phyloP scores from a whole-genome alignment of 2,797 vertebrate species.

The Oreonectes daqikongensis region DNA sequence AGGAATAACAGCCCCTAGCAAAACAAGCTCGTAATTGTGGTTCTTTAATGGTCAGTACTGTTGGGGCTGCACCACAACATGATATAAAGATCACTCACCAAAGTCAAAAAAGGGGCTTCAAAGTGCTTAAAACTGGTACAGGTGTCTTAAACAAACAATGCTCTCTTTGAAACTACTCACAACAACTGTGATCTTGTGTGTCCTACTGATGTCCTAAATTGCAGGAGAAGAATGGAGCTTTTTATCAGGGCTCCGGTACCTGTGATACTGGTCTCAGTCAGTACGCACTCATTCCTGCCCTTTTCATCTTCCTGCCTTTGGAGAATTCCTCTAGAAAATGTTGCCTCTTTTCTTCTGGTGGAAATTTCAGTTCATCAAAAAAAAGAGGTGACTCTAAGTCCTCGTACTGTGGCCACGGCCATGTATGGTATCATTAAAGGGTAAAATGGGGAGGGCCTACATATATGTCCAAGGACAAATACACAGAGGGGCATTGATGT shows the following conservation, averaged over 20 bases:
- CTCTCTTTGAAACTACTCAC: slow-evolving; percentile 70
- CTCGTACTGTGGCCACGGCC: slow-evolving; percentile 76
- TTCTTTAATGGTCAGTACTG: slow-evolving; percentile 5
- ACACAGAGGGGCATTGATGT: slow-evolving; percentile 86
- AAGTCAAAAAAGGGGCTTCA: slow-evolving; percentile 29
- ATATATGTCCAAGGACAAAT: slow-evolving; percentile 49
- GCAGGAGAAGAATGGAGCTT: slow-evolving; percentile 83
- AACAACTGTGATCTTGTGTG: slow-evolving; percentile 78
- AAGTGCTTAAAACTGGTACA: slow-evolving; percentile 45
- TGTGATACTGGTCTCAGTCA: slow-evolving; percentile 81
- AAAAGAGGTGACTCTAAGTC: slow-evolving; percentile 91
- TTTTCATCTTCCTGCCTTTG: slow-evolving; percentile 95
- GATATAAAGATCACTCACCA: slow-evolving; percentile 5
- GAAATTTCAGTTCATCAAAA: slow-evolving; percentile 98
- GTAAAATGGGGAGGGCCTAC: slow-evolving; percentile 60
- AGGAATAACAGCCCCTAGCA: slow-evolving; percentile 42
- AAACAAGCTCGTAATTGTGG: slow-evolving; percentile 63
- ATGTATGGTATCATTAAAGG: slow-evolving; percentile 74
- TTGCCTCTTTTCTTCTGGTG: slow-evolving; percentile 83
- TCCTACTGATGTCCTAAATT: slow-evolving; percentile 81
- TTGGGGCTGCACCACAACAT: not conserved
- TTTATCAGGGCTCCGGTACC: slow-evolving; percentile 80
- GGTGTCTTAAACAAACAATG: slow-evolving; percentile 57
- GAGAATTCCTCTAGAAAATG: slow-evolving; percentile 83
- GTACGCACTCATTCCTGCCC: slow-evolving; percentile 80